Evolutionary conservation across 2,797 vertebrate genomes (phyloP).

Genomic region (Sorex maritimensis): DNA sequence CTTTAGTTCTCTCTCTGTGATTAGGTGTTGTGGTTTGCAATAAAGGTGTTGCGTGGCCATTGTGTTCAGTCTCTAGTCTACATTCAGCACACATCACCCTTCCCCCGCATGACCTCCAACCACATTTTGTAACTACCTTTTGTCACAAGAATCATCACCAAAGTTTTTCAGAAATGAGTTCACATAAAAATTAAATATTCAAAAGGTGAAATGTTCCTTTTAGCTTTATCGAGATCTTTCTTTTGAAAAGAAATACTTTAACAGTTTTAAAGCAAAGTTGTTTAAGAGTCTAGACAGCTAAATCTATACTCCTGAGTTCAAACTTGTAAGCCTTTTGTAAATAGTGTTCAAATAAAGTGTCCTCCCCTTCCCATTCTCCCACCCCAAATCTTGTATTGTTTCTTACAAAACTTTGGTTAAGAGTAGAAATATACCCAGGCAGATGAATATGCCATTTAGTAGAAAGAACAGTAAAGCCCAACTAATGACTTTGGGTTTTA

Average conservation of each 20-base stretch:
- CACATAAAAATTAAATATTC: conserved; percentile 80
- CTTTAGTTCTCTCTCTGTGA: no score
- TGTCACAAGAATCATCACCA: conserved; percentile 70
- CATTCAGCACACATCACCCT: no score
- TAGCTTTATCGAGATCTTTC: conserved; percentile 79
- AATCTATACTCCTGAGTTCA: conserved; percentile 90
- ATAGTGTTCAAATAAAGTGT: conserved; percentile 85
- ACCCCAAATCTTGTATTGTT: conserved; percentile 88
- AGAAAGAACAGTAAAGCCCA: conserved; percentile 90
- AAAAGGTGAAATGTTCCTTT: conserved; percentile 80
- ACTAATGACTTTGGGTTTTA: conserved; percentile 90
- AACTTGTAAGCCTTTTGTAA: conserved; percentile 88
- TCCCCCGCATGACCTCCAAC: no score
- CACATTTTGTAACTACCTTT: conserved; percentile 66
- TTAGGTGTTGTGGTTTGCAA: no score
- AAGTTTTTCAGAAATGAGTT: conserved; percentile 70
- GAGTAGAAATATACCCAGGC: conserved; percentile 91
- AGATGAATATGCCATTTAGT: conserved; percentile 89
- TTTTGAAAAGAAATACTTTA: conserved; percentile 79
- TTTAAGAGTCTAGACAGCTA: conserved; percentile 80
- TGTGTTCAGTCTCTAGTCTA: no score
- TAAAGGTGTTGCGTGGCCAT: no score
- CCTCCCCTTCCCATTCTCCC: conserved; percentile 84
- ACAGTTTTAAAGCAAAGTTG: conserved; percentile 80
- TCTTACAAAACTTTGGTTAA: conserved; percentile 91